Evolutionary conservation across 2,797 vertebrate species (phyloP).

Genomic region (Coracias cyanogaster): DNA sequence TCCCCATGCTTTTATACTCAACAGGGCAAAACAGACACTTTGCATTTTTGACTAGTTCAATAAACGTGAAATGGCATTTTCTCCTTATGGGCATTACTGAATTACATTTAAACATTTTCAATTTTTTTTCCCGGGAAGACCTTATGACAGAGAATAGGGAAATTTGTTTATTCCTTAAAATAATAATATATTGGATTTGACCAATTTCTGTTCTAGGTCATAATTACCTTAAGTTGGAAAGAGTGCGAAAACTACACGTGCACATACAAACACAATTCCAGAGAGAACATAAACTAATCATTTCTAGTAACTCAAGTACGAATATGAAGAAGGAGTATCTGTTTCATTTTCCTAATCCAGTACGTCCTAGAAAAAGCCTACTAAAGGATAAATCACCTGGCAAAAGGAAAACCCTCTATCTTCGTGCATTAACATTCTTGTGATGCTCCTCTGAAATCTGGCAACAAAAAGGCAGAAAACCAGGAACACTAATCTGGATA

Average conservation of each 20-base stretch:
- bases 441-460: neutral
- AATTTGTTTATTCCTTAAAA: constrained; percentile 8
- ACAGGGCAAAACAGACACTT: neutral
- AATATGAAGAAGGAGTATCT: neutral
- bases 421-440: neutral
- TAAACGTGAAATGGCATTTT: neutral
- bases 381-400: neutral
- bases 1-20: neutral
- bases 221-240: neutral
- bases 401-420: neutral
- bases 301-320: neutral
- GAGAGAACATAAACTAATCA: neutral
- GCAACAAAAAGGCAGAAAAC: neutral
- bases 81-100: neutral
- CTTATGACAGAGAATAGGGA: neutral
- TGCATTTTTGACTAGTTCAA: neutral
- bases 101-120: neutral
- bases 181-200: neutral
- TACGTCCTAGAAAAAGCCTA: neutral
- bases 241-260: neutral
- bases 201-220: neutral
- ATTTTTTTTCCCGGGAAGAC: neutral
- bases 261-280: neutral
- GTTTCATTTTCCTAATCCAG: neutral
- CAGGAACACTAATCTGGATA: neutral